Percentiles rank a stretch among this genome's conserved stretches.
Conservation (phyloP, 2,113 vertebrate species). For the Psammodynastes pulverulentus region DNA sequence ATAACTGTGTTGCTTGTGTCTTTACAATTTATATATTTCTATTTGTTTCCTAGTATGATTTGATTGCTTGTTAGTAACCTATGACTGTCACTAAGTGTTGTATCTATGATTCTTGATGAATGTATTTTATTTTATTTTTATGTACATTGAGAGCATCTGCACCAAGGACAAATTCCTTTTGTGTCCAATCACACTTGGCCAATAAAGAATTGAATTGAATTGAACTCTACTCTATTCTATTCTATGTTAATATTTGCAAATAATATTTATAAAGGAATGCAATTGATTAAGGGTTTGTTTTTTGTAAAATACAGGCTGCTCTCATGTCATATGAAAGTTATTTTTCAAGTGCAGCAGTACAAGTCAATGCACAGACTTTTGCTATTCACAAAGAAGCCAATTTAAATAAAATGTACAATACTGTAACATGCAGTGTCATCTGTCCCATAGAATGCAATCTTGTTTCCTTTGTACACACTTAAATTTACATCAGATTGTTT, state of each 20-base stretch:
- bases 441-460: neutral
- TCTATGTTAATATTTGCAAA: neutral
- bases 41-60: too few species aligned
- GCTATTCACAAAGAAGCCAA: neutral
- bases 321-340: neutral
- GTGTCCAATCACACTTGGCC: too few species aligned
- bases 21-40: too few species aligned
- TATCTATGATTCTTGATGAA: too few species aligned
- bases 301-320: neutral
- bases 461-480: neutral
- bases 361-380: neutral
- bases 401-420: neutral
- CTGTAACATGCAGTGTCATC: neutral
- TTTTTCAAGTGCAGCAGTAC: neutral
- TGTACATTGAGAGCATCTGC: too few species aligned
- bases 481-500: neutral
- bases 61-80: too few species aligned
- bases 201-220: too few species aligned
- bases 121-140: too few species aligned
- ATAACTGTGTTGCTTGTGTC: too few species aligned
- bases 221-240: too few species aligned
- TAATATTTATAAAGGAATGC: neutral
- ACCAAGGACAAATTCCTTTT: too few species aligned
- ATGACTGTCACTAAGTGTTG: too few species aligned
- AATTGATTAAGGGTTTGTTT: neutral